A percentile compares a stretch with the other conserved stretches of the same genome.
Conservation (phyloP, 53 echinoderm and acorn worm genomes). For the Antedon mediterranea region DNA sequence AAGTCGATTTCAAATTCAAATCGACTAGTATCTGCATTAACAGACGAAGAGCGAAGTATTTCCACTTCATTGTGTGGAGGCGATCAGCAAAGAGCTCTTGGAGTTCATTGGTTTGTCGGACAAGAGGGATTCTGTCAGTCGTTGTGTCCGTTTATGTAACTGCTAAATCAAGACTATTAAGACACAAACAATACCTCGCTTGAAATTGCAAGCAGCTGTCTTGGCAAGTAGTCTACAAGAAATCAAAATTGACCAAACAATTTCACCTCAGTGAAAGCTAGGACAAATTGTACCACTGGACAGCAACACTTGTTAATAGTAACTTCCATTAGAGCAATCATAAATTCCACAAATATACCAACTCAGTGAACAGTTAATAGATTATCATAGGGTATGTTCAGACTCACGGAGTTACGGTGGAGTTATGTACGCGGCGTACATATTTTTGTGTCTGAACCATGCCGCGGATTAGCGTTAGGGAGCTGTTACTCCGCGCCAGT, state of each 20-base stretch:
- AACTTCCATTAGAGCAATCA: too few relatives aligned
- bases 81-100: conserved; percentile 8
- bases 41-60: conserved; percentile 13
- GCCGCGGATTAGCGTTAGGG: too few relatives aligned
- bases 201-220: conserved; percentile 29
- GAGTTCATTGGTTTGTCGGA: conserved; percentile 13
- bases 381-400: too few relatives aligned
- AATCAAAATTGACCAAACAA: background rate
- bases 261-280: too few relatives aligned
- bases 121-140: conserved; percentile 19
- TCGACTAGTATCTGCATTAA: conserved; percentile 19
- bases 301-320: too few relatives aligned
- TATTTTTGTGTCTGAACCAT: too few relatives aligned
- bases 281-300: too few relatives aligned
- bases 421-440: too few relatives aligned
- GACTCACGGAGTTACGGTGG: too few relatives aligned
- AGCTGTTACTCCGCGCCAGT: too few relatives aligned
- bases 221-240: background rate
- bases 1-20: conserved; percentile 43
- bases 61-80: background rate
- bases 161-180: conserved; percentile 15
- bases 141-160: conserved; percentile 42
- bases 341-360: too few relatives aligned
- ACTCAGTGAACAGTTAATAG: too few relatives aligned
- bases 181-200: conserved; percentile 14